These are phyloP conservation scores for Epistrophe eligans DNA, from an alignment of 2,888 invertebrate genomes.

Conservation along the genomic window DNA sequence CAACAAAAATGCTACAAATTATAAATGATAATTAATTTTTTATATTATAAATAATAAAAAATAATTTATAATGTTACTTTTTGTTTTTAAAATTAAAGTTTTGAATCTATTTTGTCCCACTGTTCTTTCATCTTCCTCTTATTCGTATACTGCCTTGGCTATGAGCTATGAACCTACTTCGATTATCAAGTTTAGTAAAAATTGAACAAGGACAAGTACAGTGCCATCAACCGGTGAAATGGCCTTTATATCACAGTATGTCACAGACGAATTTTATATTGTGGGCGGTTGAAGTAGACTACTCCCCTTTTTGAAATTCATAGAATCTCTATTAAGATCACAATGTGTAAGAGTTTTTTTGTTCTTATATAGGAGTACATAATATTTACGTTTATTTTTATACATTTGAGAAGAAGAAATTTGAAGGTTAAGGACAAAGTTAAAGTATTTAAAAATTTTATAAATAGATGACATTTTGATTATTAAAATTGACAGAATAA, in stretches of 20 bases:
- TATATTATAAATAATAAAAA: no score
- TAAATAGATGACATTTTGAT: background rate
- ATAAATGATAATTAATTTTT: no score
- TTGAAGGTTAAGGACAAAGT: slow-evolving; percentile 1
- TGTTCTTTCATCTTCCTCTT: background rate
- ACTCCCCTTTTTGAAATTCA: background rate
- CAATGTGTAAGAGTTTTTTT: background rate
- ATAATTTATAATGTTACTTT: no score
- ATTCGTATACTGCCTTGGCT: background rate
- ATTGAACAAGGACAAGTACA: background rate
- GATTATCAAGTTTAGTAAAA: slow-evolving; percentile 4
- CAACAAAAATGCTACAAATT: no score
- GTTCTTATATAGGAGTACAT: background rate
- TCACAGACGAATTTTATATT: background rate
- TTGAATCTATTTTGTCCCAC: background rate
- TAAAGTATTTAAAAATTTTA: background rate
- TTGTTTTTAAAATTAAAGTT: no score
- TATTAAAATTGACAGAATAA: background rate
- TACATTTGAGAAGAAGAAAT: no score
- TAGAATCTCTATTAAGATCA: slow-evolving; percentile 6
- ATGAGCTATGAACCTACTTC: background rate
- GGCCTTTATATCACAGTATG: background rate
- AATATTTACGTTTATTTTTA: background rate
- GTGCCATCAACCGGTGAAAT: no score
- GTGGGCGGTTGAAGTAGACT: background rate